A percentile compares a stretch with the other conserved stretches of the same genome.
These are phyloP conservation scores for Camelus dromedarius DNA, from an alignment of 2,113 vertebrate genomes.

Conservation along the genomic window DNA sequence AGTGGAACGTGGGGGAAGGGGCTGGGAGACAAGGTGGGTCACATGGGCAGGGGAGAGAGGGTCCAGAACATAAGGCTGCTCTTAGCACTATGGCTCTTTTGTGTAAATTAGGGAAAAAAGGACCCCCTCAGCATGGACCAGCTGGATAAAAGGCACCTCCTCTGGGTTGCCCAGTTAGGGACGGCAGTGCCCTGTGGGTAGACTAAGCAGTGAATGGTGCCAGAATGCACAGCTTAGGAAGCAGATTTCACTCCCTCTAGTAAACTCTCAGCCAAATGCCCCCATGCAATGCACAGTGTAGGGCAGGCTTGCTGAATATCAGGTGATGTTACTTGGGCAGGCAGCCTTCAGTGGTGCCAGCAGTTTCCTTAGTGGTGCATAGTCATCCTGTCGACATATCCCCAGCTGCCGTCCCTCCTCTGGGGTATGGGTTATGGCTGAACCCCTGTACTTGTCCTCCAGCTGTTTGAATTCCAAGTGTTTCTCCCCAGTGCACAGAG, in stretches of 20 bases:
- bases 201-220: neutral
- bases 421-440: too few species aligned
- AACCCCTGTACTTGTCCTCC: neutral
- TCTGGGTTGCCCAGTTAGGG: neutral
- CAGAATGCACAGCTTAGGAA: neutral
- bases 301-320: neutral
- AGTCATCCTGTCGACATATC: neutral
- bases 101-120: neutral
- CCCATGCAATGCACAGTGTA: accelerated
- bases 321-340: neutral
- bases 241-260: neutral
- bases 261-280: neutral
- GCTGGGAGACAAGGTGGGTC: neutral
- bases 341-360: neutral
- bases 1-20: neutral
- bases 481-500: accelerated
- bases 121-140: neutral
- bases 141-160: neutral
- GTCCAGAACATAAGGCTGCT: too few species aligned
- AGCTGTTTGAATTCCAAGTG: neutral
- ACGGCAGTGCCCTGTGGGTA: neutral
- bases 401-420: neutral
- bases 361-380: neutral
- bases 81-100: accelerated
- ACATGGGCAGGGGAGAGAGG: accelerated